Evolutionary conservation across 1,140 invertebrate species (phyloP).

Genomic region (Galendromus occidentalis): DNA sequence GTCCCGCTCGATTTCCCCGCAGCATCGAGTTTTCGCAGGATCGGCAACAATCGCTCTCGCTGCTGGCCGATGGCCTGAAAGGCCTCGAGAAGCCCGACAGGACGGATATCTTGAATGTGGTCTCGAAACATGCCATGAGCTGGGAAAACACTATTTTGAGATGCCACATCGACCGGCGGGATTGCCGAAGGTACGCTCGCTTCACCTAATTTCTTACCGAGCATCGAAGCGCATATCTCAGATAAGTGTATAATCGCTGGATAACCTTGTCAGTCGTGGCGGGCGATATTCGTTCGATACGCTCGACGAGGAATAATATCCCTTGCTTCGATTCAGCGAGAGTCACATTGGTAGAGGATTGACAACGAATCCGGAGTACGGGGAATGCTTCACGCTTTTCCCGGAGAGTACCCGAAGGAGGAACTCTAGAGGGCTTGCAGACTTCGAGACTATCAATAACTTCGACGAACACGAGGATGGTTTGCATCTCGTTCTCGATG

Average conservation of each 20-base stretch:
- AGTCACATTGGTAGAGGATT: neutral
- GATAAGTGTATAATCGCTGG: too few species aligned
- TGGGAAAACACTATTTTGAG: neutral
- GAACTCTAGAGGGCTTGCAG: neutral
- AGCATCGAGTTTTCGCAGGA: neutral
- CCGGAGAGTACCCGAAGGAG: neutral
- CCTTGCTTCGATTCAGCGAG: too few species aligned
- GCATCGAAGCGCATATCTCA: too few species aligned
- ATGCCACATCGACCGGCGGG: neutral
- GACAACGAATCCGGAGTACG: neutral
- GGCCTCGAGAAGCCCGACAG: neutral
- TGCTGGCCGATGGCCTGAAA: neutral
- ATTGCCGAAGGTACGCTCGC: neutral
- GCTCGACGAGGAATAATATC: too few species aligned
- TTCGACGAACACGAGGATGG: neutral
- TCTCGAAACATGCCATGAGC: neutral
- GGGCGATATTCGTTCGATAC: too few species aligned
- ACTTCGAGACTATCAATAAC: neutral
- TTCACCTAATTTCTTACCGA: neutral
- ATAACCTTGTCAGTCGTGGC: too few species aligned
- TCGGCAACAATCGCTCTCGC: neutral
- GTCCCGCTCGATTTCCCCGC: too few species aligned
- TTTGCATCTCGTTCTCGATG: neutral
- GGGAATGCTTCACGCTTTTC: neutral
- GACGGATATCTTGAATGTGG: neutral